Evolutionary conservation across 2,888 invertebrate genomes (phyloP).

Genomic region (Craniophora ligustri): DNA sequence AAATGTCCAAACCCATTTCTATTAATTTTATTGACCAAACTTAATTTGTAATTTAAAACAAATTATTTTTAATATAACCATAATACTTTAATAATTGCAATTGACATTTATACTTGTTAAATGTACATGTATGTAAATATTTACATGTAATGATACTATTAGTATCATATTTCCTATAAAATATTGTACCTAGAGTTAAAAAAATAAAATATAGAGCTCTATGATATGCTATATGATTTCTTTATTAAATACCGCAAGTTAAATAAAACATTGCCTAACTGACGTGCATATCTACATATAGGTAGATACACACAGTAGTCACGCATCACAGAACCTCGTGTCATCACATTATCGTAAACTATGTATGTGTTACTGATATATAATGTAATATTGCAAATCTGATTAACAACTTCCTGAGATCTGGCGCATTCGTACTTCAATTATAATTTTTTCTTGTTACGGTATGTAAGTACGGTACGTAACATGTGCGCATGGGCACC

Average conservation of each 20-base stretch:
- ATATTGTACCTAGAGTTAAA: no score
- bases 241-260: conserved; percentile 16
- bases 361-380: background rate
- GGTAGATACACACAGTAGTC: background rate
- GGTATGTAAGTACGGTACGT: background rate
- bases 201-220: background rate
- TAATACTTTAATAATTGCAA: conserved; percentile 30
- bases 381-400: background rate
- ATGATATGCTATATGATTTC: no score
- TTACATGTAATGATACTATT: no score
- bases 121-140: conserved; percentile 15
- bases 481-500: no score
- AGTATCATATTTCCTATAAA: no score
- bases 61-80: no score
- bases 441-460: background rate
- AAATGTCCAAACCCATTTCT: no score
- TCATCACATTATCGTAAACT: background rate
- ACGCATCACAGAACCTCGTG: conserved; percentile 3
- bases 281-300: no score
- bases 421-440: no score
- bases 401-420: no score
- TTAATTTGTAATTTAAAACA: no score
- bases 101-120: conserved; percentile 21
- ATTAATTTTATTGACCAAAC: no score
- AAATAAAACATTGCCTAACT: conserved; percentile 14